Conservation (phyloP, 2,888 invertebrate species). For the Tachina lurida region DNA sequence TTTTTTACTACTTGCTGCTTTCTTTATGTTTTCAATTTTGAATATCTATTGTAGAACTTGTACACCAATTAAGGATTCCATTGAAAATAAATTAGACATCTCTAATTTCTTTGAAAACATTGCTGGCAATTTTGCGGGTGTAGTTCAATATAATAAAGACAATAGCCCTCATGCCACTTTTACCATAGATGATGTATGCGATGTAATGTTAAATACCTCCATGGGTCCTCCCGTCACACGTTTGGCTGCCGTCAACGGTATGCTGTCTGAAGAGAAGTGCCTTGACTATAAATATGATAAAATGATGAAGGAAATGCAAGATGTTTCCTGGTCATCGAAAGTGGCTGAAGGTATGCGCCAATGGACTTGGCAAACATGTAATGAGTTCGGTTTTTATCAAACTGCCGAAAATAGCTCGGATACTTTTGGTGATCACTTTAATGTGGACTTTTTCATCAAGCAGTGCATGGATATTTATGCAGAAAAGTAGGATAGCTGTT, state of each 20-base stretch:
- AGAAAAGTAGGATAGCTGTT: conserved; percentile 84
- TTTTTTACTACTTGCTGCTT: conserved; percentile 48
- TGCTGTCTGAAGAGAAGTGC: conserved; percentile 89
- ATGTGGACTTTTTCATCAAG: conserved; percentile 89
- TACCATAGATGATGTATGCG: conserved; percentile 92
- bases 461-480: conserved; percentile 94
- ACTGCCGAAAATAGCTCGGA: conserved; percentile 85
- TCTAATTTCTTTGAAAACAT: conserved; percentile 92
- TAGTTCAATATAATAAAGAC: conserved; percentile 97
- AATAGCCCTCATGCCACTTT: conserved; percentile 90
- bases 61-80: conserved; percentile 87
- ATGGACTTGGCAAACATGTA: conserved; percentile 98
- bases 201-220: conserved; percentile 87
- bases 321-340: conserved; percentile 88
- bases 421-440: conserved; percentile 90
- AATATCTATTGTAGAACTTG: conserved; percentile 86
- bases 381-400: conserved; percentile 98
- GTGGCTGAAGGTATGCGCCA: conserved; percentile 88
- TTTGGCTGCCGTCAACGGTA: conserved; percentile 88
- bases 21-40: not conserved
- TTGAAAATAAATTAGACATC: conserved; percentile 86
- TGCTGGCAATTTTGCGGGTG: conserved; percentile 93
- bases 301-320: conserved; percentile 88
- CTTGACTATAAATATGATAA: conserved; percentile 92
- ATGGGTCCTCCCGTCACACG: conserved; percentile 86